Evolutionary conservation across 1,140 invertebrate species (phyloP).

Genomic region (Planococcus citri): DNA sequence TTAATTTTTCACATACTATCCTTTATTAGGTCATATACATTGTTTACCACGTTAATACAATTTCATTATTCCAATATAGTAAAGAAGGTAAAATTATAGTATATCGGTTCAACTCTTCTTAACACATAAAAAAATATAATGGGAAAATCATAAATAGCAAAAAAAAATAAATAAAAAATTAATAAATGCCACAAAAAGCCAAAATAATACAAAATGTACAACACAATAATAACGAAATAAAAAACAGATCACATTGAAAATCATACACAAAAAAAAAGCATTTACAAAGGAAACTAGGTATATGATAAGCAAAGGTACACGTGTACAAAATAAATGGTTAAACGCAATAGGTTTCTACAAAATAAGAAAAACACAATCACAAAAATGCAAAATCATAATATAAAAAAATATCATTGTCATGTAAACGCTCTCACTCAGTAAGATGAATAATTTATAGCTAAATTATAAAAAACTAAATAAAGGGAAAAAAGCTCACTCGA

Average conservation of each 20-base stretch:
- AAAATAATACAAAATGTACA: not conserved
- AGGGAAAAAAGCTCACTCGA: too few relatives aligned
- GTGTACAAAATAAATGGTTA: not conserved
- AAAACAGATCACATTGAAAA: not conserved
- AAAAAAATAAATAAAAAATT: not conserved
- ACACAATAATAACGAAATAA: not conserved
- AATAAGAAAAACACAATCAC: not conserved
- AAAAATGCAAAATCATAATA: not conserved
- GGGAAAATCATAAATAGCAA: not conserved
- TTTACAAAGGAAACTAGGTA: not conserved
- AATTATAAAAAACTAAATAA: not conserved
- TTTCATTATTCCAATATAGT: not conserved
- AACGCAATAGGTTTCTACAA: not conserved
- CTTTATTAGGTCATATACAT: not conserved
- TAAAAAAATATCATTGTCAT: not conserved
- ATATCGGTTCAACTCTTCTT: not conserved
- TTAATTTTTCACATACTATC: not conserved
- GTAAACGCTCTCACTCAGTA: not conserved
- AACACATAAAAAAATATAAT: not conserved
- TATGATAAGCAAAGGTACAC: too few relatives aligned
- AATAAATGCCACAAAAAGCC: too few relatives aligned
- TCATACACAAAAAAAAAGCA: not conserved
- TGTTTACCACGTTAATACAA: not conserved
- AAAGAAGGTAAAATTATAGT: not conserved
- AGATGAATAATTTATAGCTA: too few relatives aligned